Conservation (phyloP, 2,113 vertebrate species). For the Sapajus apella region DNA sequence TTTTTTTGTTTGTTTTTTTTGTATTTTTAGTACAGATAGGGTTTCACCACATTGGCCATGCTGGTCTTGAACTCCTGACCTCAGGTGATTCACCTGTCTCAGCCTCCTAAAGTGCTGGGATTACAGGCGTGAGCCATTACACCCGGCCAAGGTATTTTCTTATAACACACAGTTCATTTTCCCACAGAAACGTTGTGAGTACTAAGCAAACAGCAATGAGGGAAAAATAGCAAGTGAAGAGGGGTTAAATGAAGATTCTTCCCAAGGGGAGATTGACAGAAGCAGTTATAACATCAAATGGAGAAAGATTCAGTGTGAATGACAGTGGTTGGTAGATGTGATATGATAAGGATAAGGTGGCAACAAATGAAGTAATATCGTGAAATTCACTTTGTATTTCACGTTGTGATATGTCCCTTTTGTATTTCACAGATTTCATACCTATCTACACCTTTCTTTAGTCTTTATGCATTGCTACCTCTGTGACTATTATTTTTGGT, state of each 20-base stretch:
- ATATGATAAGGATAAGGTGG: neutral
- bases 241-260: neutral
- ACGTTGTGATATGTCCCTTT: neutral
- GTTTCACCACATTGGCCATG: no score
- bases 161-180: conserved; percentile 29
- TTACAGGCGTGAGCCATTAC: no score
- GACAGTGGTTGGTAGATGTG: neutral
- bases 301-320: neutral
- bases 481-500: neutral
- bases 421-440: neutral
- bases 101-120: no score
- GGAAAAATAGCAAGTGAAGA: neutral
- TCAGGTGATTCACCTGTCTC: no score
- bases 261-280: conserved; percentile 36
- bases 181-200: neutral
- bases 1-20: no score
- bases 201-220: neutral
- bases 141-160: no score
- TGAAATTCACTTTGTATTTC: conserved; percentile 38
- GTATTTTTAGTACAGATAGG: no score
- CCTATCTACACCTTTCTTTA: neutral
- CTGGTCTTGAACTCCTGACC: no score
- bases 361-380: neutral
- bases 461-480: neutral
- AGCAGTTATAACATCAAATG: neutral